These are phyloP conservation scores for Pachycephala philippinensis DNA, from an alignment of 2,113 vertebrate genomes.

Conservation along the genomic window DNA sequence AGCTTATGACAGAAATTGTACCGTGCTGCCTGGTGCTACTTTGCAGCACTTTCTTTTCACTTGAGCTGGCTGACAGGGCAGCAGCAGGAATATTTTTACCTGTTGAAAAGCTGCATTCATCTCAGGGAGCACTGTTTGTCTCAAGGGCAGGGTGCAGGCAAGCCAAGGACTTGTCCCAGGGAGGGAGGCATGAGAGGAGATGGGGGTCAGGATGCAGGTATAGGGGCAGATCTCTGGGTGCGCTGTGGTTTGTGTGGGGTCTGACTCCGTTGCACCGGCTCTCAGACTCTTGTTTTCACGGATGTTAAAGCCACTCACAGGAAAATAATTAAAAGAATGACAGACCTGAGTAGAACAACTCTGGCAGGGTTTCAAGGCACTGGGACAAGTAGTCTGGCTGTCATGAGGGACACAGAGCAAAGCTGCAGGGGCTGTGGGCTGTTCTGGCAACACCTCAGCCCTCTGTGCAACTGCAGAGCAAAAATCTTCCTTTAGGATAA, in stretches of 20 bases:
- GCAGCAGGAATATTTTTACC: neutral
- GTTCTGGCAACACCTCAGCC: neutral
- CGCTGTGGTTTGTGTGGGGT: neutral
- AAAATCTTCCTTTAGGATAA: neutral
- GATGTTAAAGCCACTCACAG: neutral
- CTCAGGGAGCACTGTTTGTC: neutral
- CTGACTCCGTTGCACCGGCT: neutral
- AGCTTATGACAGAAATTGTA: neutral
- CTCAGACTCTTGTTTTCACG: neutral
- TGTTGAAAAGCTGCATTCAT: neutral
- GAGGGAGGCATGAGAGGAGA: neutral
- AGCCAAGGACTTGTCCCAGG: neutral
- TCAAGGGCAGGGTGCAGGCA: accelerated
- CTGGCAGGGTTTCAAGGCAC: neutral
- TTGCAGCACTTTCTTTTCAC: neutral
- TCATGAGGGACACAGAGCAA: neutral
- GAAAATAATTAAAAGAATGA: neutral
- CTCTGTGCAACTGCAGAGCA: neutral
- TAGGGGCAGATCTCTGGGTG: neutral
- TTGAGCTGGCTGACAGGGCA: neutral
- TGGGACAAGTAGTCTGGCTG: neutral
- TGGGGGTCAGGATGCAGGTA: neutral
- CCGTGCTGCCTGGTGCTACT: neutral
- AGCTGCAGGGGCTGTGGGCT: neutral
- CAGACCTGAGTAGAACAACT: neutral